Evolutionary conservation across 2,888 invertebrate genomes (phyloP), one percentile per base, ranked within the genome.

Genomic region (Therioaphis trifolii): DNA sequence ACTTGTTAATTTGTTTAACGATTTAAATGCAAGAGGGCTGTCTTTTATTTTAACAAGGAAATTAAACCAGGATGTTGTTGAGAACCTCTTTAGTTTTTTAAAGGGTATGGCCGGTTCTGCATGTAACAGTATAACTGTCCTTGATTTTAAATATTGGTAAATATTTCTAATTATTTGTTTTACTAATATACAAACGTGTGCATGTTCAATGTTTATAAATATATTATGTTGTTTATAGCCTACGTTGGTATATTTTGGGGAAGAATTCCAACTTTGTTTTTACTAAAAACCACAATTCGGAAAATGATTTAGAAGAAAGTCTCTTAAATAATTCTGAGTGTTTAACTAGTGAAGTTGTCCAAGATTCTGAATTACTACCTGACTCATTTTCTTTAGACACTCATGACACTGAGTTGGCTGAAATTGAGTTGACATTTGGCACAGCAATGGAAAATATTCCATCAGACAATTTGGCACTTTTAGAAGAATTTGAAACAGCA

Each of bases 111-210:
- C 11, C 21, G 21, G 55, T 11, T 55, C 55, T 55, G 55, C 55
- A 55, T 55, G 11, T 55, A 21, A 55, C 21, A 55, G n/a, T 9
- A 55, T 1, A n/a, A n/a, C n/a, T n/a, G n/a, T n/a, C n/a, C n/a
- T 55, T 55, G 55, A 55, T 21, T 55, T 55, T 55, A 55, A 55
- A 55, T 55, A 55, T 55, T 55, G 21, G 55, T 55, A 55, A 55
- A 21, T 55, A 55, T 11, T 55, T 24, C 55, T 11, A 55, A 55
- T 9, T 55, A 55, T 55, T 55, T n/a, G n/a, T n/a, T n/a, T n/a
- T n/a, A n/a, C n/a, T n/a, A n/a, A n/a, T n/a, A n/a, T n/a, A n/a
- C n/a, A n/a, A n/a, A n/a, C n/a, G n/a, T n/a, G n/a, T n/a, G n/a
- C n/a, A n/a, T n/a, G n/a, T n/a, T n/a, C n/a, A n/a, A n/a, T 11